Conservation (phyloP, 2,797 vertebrate species). For the Coregonus sp. region DNA sequence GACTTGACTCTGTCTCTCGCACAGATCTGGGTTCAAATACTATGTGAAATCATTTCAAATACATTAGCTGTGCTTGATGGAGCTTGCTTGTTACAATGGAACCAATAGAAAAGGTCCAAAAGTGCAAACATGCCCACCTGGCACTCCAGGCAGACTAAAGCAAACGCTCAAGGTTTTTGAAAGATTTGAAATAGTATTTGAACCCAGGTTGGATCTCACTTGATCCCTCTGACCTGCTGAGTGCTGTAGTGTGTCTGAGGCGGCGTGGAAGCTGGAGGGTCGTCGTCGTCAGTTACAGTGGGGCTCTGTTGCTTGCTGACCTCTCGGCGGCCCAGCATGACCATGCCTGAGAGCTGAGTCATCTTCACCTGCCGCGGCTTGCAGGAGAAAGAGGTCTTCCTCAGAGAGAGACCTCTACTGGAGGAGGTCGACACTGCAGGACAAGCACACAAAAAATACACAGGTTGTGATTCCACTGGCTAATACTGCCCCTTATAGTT, state of each 20-base stretch:
- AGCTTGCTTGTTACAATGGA: too few relatives aligned
- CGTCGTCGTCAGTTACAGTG: constrained; percentile 49
- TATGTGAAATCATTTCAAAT: background rate
- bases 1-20: too few relatives aligned
- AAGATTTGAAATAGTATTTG: too few relatives aligned
- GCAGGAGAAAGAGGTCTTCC: constrained; percentile 42
- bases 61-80: too few relatives aligned
- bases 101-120: too few relatives aligned
- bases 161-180: too few relatives aligned
- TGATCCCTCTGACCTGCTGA: background rate
- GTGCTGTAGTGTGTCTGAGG: constrained; percentile 31
- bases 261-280: constrained; percentile 35
- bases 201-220: background rate
- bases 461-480: too few relatives aligned
- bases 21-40: too few relatives aligned
- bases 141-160: too few relatives aligned
- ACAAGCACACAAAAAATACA: background rate
- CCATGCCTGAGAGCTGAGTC: constrained; percentile 79
- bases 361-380: constrained; percentile 78
- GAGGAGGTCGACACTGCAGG: constrained; percentile 58
- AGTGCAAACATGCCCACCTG: too few relatives aligned
- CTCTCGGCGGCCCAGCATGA: constrained; percentile 71
- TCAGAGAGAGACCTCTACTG: constrained; percentile 64
- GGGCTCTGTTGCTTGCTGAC: constrained; percentile 61
- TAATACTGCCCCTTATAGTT: too few relatives aligned